phyloP scores from a whole-genome alignment of 2,113 vertebrate species.

The Pedionomus torquatus region DNA sequence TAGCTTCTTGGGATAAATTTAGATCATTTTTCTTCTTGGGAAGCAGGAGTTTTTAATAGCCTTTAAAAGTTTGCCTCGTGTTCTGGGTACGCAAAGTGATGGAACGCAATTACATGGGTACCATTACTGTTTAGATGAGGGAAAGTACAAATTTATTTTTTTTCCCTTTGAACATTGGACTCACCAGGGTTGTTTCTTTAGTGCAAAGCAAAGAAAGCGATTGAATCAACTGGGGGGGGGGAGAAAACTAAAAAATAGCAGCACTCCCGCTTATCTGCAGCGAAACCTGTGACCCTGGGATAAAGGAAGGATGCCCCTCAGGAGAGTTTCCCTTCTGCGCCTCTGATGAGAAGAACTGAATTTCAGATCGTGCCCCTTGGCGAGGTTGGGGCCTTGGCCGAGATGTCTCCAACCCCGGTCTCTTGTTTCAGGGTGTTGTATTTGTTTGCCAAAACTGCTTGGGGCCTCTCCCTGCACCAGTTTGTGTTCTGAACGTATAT shows the following conservation, averaged over 20 bases:
- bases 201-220: neutral
- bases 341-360: neutral
- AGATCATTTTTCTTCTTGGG: neutral
- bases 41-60: neutral
- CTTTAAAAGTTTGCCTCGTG: neutral
- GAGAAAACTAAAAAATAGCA: neutral
- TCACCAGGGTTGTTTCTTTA: neutral
- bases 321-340: too few relatives aligned
- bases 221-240: neutral
- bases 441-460: constrained; percentile 46
- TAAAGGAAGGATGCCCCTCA: neutral
- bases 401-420: neutral
- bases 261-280: neutral
- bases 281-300: neutral
- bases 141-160: neutral
- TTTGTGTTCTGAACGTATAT: constrained; percentile 3
- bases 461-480: neutral
- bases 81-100: neutral
- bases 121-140: neutral
- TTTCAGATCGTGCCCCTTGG: neutral
- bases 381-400: neutral
- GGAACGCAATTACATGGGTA: neutral
- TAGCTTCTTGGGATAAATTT: constrained; percentile 9
- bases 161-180: neutral
- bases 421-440: constrained; percentile 3